Conservation (phyloP, 2,888 invertebrate genomes). For the Nomada fabriciana region DNA sequence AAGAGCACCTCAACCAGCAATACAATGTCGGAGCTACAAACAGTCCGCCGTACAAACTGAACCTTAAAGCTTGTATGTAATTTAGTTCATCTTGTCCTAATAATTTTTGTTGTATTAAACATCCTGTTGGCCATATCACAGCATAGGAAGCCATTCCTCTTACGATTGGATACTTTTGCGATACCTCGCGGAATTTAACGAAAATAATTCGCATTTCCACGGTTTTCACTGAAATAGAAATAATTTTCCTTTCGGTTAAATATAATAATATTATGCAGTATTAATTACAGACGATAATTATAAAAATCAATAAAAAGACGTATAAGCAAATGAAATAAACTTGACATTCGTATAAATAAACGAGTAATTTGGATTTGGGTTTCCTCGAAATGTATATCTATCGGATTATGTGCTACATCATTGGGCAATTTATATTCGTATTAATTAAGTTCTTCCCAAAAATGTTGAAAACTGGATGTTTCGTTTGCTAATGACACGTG, state of each 20-base stretch:
- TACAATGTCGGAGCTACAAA: constrained; percentile 93
- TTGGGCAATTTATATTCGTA: constrained; percentile 17
- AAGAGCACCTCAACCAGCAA: constrained; percentile 92
- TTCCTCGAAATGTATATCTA: background rate
- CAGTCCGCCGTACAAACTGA: constrained; percentile 91
- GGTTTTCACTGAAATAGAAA: constrained; percentile 44
- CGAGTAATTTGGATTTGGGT: background rate
- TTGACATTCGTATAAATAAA: background rate
- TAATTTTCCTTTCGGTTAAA: constrained; percentile 1
- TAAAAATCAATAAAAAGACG: background rate
- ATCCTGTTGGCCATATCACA: constrained; percentile 87
- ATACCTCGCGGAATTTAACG: constrained; percentile 84
- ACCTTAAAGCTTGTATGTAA: constrained; percentile 87
- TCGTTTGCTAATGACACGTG: constrained; percentile 34
- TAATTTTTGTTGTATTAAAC: constrained; percentile 86
- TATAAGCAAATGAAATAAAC: constrained; percentile 6
- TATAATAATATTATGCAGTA: background rate
- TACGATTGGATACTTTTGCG: constrained; percentile 85
- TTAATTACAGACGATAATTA: background rate
- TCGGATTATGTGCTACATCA: constrained; percentile 17
- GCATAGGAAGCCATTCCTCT: constrained; percentile 87
- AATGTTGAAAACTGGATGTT: constrained; percentile 13
- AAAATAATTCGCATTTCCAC: constrained; percentile 80
- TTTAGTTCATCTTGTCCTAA: constrained; percentile 81
- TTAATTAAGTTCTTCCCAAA: background rate